Evolutionary conservation across 2,797 vertebrate species (phyloP).

Genomic region (Gymnothorax javanicus): DNA sequence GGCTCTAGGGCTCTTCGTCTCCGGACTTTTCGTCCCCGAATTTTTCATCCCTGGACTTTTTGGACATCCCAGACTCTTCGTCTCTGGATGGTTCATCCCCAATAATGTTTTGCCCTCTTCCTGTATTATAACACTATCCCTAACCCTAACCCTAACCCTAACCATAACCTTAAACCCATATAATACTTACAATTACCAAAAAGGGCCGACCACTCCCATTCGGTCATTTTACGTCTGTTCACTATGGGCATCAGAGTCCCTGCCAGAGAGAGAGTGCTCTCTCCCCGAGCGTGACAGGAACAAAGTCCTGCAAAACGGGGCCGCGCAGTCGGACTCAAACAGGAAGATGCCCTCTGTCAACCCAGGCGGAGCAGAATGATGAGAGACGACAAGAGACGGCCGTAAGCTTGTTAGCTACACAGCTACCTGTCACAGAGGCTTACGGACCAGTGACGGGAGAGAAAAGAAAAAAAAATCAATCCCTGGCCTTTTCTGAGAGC

Average conservation of each 20-base stretch:
- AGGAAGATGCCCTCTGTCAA: not conserved
- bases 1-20: no score
- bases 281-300: not conserved
- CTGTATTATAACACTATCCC: no score
- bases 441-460: not conserved
- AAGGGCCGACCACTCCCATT: not conserved
- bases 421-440: not conserved
- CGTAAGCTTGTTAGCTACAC: conserved; percentile 15
- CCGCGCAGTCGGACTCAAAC: not conserved
- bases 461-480: not conserved
- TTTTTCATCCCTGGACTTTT: no score
- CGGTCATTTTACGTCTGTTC: not conserved
- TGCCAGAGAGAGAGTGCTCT: not conserved
- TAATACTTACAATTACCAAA: no score
- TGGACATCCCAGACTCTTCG: no score
- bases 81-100: no score
- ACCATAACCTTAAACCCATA: no score
- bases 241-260: not conserved
- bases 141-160: no score
- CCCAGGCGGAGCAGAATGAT: not conserved
- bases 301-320: not conserved
- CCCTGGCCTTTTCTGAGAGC: not conserved
- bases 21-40: no score
- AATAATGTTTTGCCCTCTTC: no score
- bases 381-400: not conserved